phyloP scores from a whole-genome alignment of 2,888 invertebrate species.

The Limnephilus rhombicus region DNA sequence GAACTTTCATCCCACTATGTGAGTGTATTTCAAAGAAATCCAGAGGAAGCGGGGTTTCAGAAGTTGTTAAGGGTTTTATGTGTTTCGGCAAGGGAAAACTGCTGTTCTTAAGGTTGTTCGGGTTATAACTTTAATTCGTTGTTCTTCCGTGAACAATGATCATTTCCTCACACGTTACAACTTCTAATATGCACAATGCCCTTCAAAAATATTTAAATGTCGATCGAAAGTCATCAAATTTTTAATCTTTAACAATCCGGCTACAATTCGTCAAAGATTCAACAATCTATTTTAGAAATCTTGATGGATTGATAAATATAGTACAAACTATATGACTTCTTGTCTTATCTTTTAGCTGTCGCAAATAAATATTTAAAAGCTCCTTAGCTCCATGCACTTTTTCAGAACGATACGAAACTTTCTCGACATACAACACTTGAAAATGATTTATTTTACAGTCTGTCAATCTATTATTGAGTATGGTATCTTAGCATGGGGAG shows the following conservation, averaged over 20 bases:
- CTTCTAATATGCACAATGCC: not conserved
- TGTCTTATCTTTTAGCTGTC: not conserved
- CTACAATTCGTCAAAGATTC: not conserved
- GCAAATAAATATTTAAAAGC: too few species aligned
- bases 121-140: not conserved
- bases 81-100: constrained; percentile 5
- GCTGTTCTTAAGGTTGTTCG: not conserved
- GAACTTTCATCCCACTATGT: not conserved
- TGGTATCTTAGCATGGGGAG: too few species aligned
- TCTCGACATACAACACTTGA: too few species aligned
- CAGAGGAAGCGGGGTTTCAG: not conserved
- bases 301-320: too few species aligned
- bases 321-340: not conserved
- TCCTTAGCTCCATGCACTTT: too few species aligned
- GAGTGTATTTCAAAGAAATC: not conserved
- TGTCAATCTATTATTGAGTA: too few species aligned
- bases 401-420: too few species aligned
- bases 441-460: too few species aligned
- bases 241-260: not conserved
- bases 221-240: too few species aligned
- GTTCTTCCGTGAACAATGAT: not conserved
- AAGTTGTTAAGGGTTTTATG: constrained; percentile 3
- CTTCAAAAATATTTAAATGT: too few species aligned
- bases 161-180: not conserved
- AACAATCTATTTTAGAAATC: not conserved